Evolutionary conservation across 2,113 vertebrate species (phyloP), one percentile per base, ranked within the genome.

Genomic region (Rhombomys opimus): DNA sequence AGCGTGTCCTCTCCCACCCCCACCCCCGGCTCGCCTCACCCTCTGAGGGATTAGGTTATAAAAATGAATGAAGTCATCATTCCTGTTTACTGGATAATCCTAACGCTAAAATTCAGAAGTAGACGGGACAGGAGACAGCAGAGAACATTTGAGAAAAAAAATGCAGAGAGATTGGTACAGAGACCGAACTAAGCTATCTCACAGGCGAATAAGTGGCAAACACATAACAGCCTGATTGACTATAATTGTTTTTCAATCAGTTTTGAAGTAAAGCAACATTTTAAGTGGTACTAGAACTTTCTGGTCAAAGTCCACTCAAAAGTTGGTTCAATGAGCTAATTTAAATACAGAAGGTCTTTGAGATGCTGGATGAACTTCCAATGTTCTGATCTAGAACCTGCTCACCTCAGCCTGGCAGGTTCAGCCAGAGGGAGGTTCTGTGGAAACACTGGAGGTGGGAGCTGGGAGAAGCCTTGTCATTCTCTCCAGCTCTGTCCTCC

Each of bases 11-110:
- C 96, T 89, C 92, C 68, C 20, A 32, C 86, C 89, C 90, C 87
- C 54, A 63, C 27, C 38, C 35, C 1, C 90, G 88, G 87, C 90
- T 95, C 80, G 93, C 93, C 95, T 97, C 93, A 91, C 86, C 93
- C 96, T 95, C 82, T 97, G 93, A 96, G 86, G 91, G 95, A 91
- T 95, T 95, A 95, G 95, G 93, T 97, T 98, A 98, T 96, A 97
- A 98, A 97, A 97, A 97, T 93, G 94, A 97, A 97, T 98, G 97
- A 98, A 97, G 97, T 97, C 97, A 97, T 96, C 95, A 87, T 89
- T 96, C n/a, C 89, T 97, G 95, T 98, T 98, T 97, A 97, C 93
- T 93, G 96, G 93, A 91, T 94, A 94, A 97, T 94, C 89, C 94
- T 93, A 95, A 82, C 92, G 92, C 95, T 96, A 93, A 96, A 96